Conservation (phyloP, 1,140 invertebrate genomes). For the Branchinecta lindahli region DNA sequence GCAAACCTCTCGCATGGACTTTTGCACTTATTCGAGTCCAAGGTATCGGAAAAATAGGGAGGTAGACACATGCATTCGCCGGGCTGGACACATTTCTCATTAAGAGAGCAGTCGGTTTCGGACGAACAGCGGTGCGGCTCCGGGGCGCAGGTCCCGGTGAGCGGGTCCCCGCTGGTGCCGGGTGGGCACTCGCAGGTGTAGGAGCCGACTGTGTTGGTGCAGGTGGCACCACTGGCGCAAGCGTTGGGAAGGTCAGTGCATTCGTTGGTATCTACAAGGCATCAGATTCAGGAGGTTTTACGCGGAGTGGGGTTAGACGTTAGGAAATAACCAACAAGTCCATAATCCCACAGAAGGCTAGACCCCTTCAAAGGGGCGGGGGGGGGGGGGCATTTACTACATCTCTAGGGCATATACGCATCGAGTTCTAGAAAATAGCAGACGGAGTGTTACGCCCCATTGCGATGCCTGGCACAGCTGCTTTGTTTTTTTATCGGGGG, state of each 20-base stretch:
- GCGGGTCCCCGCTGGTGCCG: constrained; percentile 46
- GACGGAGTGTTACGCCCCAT: no score
- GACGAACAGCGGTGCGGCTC: constrained; percentile 59
- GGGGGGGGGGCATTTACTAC: no score
- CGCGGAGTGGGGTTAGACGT: no score
- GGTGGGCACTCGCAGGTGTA: constrained; percentile 63
- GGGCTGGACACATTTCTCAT: constrained; percentile 77
- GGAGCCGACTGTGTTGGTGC: constrained; percentile 58
- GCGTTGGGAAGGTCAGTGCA: constrained; percentile 50
- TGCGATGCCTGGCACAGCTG: no score
- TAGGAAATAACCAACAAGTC: no score
- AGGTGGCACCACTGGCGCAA: constrained; percentile 68
- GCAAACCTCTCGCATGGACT: constrained; percentile 42
- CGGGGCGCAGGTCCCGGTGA: constrained; percentile 50
- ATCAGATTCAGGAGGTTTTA: not conserved
- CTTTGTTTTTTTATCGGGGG: no score
- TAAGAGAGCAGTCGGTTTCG: constrained; percentile 62
- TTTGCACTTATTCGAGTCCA: constrained; percentile 66
- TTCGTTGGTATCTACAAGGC: constrained; percentile 53
- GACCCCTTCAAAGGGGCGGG: no score
- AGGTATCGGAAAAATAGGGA: constrained; percentile 63
- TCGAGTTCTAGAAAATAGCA: no score
- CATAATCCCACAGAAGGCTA: no score
- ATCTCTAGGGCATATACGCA: no score
- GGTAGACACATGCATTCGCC: constrained; percentile 75